Base-by-base conservation (phyloP, 1,140 invertebrate genomes). In the Centruroides vittatus region DNA sequence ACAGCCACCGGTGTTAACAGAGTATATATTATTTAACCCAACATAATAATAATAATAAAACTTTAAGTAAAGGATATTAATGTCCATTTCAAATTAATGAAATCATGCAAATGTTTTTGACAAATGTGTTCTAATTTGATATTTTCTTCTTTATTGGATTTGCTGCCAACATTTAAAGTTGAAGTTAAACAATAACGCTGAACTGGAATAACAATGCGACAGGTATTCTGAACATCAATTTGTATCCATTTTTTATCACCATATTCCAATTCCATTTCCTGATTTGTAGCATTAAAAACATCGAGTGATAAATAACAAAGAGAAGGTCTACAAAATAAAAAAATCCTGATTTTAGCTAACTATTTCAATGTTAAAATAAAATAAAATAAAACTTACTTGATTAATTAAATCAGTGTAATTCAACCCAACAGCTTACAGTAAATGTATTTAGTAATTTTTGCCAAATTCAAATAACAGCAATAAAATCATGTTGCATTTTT, bases 261-360 rank as follows among this genome's bases (percentile, higher is more conserved):
- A 70, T 93, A 93, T 68, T 89, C 81, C 59, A 94, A 78, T 70
- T 90, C 88, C 84, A 93, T 87, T 77, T 93, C 89, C 73, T 90
- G 84, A 68, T 82, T 79, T 10, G 89, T 91, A 67, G 88, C 78
- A 75, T 94, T 94, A 4, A 83, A 82, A 47, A 93, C 80, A 73
- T 94, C 90, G 59, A 94, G 73, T 0, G 93, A 89, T 47, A 94
- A 76, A 75, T 93, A 93, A 71, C 93, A 88, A 70, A 92, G 86
- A 1, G 82, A 81, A 35, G 84, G 80, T 55, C 87, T 89, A 70
- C 5, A 61, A 61, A 63, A 46, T 49, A 34, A 57, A 47, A n/a
- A n/a, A 23, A 54, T 36, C n/a, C 11, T 56, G 10, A 60, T 8
- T 60, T 13, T 41, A 57, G 46, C 9, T 34, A 36, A 23, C 23